Conservation (phyloP, 2,797 vertebrate genomes). For the Eulemur albifrons region DNA sequence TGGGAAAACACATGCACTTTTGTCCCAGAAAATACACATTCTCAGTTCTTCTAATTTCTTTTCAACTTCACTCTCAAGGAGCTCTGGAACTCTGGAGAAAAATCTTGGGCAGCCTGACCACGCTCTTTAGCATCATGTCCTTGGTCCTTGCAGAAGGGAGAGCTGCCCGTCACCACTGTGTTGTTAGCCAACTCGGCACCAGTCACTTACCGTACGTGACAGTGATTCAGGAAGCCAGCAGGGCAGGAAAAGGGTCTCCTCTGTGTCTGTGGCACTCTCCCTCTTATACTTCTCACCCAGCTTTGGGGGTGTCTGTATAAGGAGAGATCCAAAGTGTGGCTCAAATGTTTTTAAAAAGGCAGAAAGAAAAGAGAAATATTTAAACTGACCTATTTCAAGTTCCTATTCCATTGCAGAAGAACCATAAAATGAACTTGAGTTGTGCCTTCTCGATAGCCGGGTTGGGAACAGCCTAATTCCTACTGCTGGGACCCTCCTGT, state of each 20-base stretch:
- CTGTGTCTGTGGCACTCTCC: neutral
- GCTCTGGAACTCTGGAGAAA: neutral
- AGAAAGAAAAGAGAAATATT: neutral
- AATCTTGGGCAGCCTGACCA: neutral
- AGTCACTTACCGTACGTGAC: neutral
- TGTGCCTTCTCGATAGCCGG: slow-evolving; percentile 27
- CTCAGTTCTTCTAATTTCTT: neutral
- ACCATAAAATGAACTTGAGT: neutral
- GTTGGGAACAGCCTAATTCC: neutral
- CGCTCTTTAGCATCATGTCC: neutral
- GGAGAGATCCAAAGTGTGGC: neutral
- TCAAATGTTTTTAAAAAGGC: neutral
- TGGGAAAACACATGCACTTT: neutral
- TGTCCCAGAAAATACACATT: neutral
- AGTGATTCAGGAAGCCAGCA: neutral
- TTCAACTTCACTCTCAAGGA: neutral
- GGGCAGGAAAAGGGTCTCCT: neutral
- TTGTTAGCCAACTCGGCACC: neutral
- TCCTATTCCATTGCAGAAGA: neutral
- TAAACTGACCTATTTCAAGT: neutral
- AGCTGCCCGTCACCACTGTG: rapidly evolving
- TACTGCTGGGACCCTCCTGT: slow-evolving; percentile 57
- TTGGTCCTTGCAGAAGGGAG: neutral
- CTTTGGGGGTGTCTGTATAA: neutral
- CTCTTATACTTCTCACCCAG: neutral